Evolutionary conservation across 2,888 invertebrate genomes (phyloP).

Genomic region (Venustoraphidia nigricollis): DNA sequence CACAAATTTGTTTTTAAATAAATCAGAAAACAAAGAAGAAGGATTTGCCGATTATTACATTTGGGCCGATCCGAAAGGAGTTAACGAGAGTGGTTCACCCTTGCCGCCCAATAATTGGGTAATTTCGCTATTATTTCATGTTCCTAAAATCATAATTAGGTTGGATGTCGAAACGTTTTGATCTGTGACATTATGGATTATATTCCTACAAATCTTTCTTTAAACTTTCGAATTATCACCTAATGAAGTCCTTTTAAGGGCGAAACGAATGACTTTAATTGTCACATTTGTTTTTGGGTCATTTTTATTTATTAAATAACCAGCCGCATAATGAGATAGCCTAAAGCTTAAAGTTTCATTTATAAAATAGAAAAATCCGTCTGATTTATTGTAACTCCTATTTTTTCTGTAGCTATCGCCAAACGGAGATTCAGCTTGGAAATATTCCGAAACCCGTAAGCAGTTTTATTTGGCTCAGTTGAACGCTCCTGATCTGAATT

Average conservation of each 20-base stretch:
- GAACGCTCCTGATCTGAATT: slow-evolving; percentile 68
- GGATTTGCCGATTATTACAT: slow-evolving; percentile 61
- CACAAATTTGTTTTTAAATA: slow-evolving; percentile 56
- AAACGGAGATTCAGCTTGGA: slow-evolving; percentile 50
- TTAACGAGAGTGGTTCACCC: slow-evolving; percentile 20
- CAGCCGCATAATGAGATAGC: too few species aligned
- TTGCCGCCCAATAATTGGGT: slow-evolving; percentile 61
- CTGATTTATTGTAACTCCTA: slow-evolving; percentile 1
- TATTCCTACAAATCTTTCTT: too few species aligned
- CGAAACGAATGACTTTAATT: too few species aligned
- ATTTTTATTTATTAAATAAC: not conserved
- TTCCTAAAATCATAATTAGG: too few species aligned
- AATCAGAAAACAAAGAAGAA: slow-evolving; percentile 39
- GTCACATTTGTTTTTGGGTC: too few species aligned
- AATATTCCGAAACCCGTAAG: slow-evolving; percentile 39
- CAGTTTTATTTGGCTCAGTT: slow-evolving; percentile 72
- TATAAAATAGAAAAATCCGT: not conserved
- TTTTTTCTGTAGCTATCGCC: slow-evolving; percentile 26
- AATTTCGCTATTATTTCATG: slow-evolving; percentile 12
- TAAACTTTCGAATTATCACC: too few species aligned
- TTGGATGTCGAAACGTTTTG: too few species aligned
- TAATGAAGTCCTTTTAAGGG: too few species aligned
- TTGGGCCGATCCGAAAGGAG: slow-evolving; percentile 42
- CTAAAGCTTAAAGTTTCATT: too few species aligned
- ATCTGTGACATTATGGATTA: too few species aligned